phyloP scores from a whole-genome alignment of 2,888 invertebrate species.

The Ophonus ardosiacus region DNA sequence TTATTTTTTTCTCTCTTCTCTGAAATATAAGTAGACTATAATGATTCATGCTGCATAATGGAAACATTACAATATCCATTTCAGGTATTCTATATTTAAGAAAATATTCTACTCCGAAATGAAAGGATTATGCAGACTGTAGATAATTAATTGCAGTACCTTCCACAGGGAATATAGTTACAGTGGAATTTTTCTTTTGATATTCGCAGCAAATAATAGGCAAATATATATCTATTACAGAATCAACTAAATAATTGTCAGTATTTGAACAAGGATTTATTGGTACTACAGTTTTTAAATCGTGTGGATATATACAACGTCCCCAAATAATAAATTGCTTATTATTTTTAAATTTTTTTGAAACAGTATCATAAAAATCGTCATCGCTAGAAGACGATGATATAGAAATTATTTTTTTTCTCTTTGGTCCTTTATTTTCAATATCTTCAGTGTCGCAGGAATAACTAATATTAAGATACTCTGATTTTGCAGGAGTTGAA shows the following conservation, averaged over 20 bases:
- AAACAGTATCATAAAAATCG: neutral
- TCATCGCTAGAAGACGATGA: neutral
- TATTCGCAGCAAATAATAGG: neutral
- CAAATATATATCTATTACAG: neutral
- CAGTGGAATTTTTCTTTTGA: neutral
- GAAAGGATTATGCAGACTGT: neutral
- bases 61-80: constrained; percentile 10
- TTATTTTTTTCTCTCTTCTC: neutral
- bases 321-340: constrained; percentile 1
- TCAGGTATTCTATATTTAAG: neutral
- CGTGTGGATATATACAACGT: neutral
- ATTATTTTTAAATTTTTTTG: neutral
- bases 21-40: neutral
- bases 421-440: neutral
- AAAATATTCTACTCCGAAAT: neutral
- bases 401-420: neutral
- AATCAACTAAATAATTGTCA: neutral
- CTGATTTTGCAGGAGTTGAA: neutral
- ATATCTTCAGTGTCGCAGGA: neutral
- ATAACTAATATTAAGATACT: neutral
- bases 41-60: neutral
- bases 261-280: neutral
- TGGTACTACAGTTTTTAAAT: neutral
- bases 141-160: constrained; percentile 1
- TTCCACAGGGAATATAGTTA: neutral